Evolutionary conservation across 2,888 invertebrate species (phyloP), one percentile per base, ranked within the genome.

Genomic region (Alviniconcha strummeri): DNA sequence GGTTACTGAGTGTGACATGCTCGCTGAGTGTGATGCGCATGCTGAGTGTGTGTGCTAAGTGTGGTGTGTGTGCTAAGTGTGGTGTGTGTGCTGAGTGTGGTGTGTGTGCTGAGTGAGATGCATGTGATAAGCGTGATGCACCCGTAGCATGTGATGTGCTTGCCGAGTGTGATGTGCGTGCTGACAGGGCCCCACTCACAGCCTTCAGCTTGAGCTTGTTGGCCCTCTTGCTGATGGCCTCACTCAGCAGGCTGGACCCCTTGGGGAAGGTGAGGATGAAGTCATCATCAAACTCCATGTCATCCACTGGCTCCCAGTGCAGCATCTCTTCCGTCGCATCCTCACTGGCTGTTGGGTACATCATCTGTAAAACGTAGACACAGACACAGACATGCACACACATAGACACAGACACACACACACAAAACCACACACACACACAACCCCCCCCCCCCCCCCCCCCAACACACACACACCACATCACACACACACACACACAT

Each of bases 241-340:
- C 80, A 5, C 55, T 75, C 11, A 83, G 83, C 15, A 80, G 55
- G 57, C 52, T 74, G 19, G 83, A 80, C 15, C 52, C 85, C 84
- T 81, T 86, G 83, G 88, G 88, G 60, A 83, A 82, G 57, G 60
- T 80, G 69, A 89, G 85, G 69, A 88, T 87, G 85, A 91, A 89
- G 64, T 90, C 90, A 81, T 92, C 91, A 85, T 91, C 92, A 90
- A 91, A 91, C 85, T 91, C 91, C 86, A 92, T 87, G 82, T 92
- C 92, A 71, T 90, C 90, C 17, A 82, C 83, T 55, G 90, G 90
- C 78, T 89, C 90, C 91, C 91, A 91, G 57, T 89, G 86, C 74
- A 91, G 84, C 8, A 90, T 87, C 81, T 91, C 90, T 83, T 92
- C 92, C n/a, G 89, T 89, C 15, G 89, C 88, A 56, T 90, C 90